These are phyloP conservation scores for Pollachius pollachius DNA, from an alignment of 2,113 vertebrate genomes.

Conservation along the genomic window DNA sequence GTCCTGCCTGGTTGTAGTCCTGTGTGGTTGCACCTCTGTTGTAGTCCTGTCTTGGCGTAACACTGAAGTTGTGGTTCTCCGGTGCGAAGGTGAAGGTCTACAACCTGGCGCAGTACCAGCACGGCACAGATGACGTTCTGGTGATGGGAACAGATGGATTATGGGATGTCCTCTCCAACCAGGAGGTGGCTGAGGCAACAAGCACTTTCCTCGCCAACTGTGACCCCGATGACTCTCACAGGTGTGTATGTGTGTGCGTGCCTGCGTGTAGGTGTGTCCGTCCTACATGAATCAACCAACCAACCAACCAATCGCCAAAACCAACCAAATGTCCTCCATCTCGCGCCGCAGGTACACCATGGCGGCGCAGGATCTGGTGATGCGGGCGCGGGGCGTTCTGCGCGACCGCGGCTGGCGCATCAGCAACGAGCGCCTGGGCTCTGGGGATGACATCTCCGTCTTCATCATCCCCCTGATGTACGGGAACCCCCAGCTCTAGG, in stretches of 20 bases:
- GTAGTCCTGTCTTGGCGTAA: no score
- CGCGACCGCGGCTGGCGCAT: constrained; percentile 97
- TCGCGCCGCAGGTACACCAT: constrained; percentile 84
- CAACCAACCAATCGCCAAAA: no score
- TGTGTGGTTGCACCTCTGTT: no score
- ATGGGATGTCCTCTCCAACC: constrained; percentile 96
- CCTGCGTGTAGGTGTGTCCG: background rate
- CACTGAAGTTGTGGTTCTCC: background rate
- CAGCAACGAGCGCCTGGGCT: constrained; percentile 91
- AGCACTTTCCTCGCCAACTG: constrained; percentile 92
- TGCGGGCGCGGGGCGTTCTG: constrained; percentile 91
- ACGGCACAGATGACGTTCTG: constrained; percentile 89
- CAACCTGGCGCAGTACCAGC: constrained; percentile 83
- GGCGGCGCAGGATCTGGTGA: constrained; percentile 96
- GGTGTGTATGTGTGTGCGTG: constrained; percentile 54
- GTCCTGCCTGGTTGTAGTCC: no score
- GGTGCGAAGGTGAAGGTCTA: constrained; percentile 88
- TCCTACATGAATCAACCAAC: background rate
- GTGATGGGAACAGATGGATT: constrained; percentile 95
- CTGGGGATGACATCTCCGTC: constrained; percentile 95
- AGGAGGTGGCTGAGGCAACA: constrained; percentile 93
- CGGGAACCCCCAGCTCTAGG: constrained; percentile 82
- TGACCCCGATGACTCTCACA: constrained; percentile 93
- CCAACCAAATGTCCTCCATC: background rate
- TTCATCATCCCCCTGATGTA: constrained; percentile 95